Evolutionary conservation across 2,797 vertebrate species (phyloP).

Genomic region (Argentina silus): DNA sequence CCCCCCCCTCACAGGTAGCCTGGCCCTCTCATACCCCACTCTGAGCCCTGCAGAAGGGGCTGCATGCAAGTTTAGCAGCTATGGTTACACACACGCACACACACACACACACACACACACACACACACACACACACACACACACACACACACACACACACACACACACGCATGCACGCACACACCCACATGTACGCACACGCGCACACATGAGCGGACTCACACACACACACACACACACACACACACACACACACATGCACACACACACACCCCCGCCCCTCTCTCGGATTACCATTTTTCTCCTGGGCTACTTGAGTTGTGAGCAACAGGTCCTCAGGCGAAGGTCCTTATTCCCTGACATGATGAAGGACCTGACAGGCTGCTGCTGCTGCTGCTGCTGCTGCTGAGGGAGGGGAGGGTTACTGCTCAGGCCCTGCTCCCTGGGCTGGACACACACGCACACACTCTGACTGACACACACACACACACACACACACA

Average conservation of each 20-base stretch:
- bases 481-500: background rate
- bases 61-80: constrained; percentile 79
- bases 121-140: background rate
- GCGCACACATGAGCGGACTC: constrained; percentile 19
- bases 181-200: background rate
- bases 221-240: constrained; percentile 10
- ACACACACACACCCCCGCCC: background rate
- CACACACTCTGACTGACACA: background rate
- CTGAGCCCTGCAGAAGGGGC: constrained; percentile 64
- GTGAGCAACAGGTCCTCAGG: background rate
- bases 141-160: constrained; percentile 9
- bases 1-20: constrained; percentile 71
- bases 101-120: constrained; percentile 51
- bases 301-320: background rate
- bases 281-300: background rate
- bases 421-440: constrained; percentile 40
- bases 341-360: background rate
- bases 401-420: constrained; percentile 48
- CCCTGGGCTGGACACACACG: constrained; percentile 12
- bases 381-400: constrained; percentile 12
- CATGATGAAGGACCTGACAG: constrained; percentile 30
- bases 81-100: constrained; percentile 76
- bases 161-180: background rate
- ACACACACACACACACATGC: background rate
- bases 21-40: constrained; percentile 53